Percentiles rank a stretch among this genome's conserved stretches.
These are phyloP conservation scores for Pegea sp. DNA, from an alignment of 23 tunicate species.

Conservation along the genomic window DNA sequence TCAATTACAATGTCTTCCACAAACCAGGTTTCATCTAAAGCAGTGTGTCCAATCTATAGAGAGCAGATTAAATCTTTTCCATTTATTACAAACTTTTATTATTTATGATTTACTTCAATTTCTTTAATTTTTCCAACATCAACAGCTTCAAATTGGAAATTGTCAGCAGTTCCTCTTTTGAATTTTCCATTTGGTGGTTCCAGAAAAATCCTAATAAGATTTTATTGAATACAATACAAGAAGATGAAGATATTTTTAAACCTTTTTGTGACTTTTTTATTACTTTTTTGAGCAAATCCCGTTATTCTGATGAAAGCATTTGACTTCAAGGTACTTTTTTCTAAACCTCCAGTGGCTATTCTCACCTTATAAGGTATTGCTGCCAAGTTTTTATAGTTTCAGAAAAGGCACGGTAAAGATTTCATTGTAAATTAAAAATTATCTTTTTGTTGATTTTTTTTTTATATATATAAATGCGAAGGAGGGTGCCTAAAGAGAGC, in stretches of 20 bases:
- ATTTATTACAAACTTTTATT: background rate
- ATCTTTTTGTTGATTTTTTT: too few relatives aligned
- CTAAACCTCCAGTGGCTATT: conserved; percentile 52
- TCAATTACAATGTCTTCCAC: conserved; percentile 56
- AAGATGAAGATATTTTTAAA: background rate
- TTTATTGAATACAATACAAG: background rate
- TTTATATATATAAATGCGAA: too few relatives aligned
- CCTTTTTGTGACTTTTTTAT: conserved; percentile 33
- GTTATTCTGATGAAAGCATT: conserved; percentile 43
- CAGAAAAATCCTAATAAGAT: conserved; percentile 31
- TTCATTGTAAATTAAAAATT: too few relatives aligned
- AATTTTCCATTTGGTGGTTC: conserved; percentile 58
- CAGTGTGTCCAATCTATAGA: conserved; percentile 67
- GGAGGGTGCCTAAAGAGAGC: too few relatives aligned
- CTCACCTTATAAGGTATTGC: conserved; percentile 75
- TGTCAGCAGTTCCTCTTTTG: conserved; percentile 70
- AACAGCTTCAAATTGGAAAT: conserved; percentile 61
- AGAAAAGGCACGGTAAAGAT: too few relatives aligned
- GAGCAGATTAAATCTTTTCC: background rate
- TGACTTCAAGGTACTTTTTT: conserved; percentile 28
- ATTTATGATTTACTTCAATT: conserved; percentile 37
- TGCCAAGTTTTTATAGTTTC: too few relatives aligned
- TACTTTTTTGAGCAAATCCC: conserved; percentile 38
- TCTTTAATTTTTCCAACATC: conserved; percentile 72
- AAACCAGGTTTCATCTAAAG: conserved; percentile 71